Conservation (phyloP, 2,113 vertebrate genomes). For the Ornithorhynchus anatinus region DNA sequence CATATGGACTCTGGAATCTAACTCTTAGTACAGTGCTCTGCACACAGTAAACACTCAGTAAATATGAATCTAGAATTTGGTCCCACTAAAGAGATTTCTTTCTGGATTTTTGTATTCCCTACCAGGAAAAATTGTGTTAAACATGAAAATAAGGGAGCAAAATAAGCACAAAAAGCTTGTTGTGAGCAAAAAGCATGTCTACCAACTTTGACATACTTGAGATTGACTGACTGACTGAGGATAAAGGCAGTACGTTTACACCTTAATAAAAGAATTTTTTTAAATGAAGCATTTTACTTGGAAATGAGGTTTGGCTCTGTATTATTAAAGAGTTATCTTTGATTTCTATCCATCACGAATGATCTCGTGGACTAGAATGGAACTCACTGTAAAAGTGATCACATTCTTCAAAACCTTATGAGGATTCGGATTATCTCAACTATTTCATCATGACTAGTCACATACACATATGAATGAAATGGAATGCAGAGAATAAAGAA, state of each 20-base stretch:
- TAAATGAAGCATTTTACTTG: neutral
- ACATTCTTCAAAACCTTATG: constrained; percentile 49
- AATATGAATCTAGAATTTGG: neutral
- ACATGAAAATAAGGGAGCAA: too few species aligned
- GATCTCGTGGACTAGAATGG: constrained; percentile 36
- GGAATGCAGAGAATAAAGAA: neutral
- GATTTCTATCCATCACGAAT: neutral
- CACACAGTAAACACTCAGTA: too few species aligned
- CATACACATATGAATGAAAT: neutral
- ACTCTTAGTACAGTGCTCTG: too few species aligned
- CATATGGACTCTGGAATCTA: neutral
- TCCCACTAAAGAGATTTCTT: neutral
- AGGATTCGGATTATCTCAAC: constrained; percentile 21
- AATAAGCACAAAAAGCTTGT: too few species aligned
- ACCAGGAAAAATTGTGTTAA: too few species aligned
- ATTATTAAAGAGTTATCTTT: constrained; percentile 18
- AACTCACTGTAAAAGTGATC: constrained; percentile 20
- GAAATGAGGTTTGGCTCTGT: constrained; percentile 31
- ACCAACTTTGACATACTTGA: too few species aligned
- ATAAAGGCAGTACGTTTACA: constrained; percentile 5
- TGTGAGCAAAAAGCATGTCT: neutral
- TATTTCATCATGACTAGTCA: neutral
- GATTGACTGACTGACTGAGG: too few species aligned
- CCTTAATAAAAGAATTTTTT: neutral
- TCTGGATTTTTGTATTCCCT: neutral